Evolutionary conservation across 1,140 invertebrate species (phyloP).

Genomic region (Meloidogyne hapla): DNA sequence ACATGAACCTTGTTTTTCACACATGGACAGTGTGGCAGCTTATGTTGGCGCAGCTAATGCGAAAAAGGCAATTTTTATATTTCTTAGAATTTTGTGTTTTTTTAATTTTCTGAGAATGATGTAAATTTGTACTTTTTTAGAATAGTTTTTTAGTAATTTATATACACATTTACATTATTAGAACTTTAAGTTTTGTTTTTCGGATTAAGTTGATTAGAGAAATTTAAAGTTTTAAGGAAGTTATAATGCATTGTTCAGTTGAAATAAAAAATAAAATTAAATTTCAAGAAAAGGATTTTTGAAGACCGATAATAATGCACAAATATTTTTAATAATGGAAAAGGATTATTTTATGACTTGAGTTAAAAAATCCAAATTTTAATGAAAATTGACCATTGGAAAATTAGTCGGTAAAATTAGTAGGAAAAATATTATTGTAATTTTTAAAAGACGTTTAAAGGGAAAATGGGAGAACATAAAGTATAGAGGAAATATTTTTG

Average conservation of each 20-base stretch:
- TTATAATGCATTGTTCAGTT: too few relatives aligned
- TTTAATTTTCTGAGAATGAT: background rate
- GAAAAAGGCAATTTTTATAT: slow-evolving; percentile 13
- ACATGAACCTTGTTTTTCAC: slow-evolving; percentile 21
- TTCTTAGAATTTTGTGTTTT: background rate
- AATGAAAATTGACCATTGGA: background rate
- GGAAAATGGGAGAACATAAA: too few relatives aligned
- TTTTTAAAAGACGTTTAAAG: too few relatives aligned
- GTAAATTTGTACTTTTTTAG: background rate
- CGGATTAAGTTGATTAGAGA: too few relatives aligned
- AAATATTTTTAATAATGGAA: background rate
- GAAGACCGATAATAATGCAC: too few relatives aligned
- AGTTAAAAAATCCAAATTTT: background rate
- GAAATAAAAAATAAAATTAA: too few relatives aligned
- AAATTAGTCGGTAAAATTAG: too few relatives aligned
- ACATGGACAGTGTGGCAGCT: slow-evolving; percentile 22
- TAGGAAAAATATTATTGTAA: too few relatives aligned
- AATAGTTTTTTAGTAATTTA: background rate
- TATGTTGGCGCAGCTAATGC: slow-evolving; percentile 29
- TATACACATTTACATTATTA: background rate
- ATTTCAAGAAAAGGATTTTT: too few relatives aligned
- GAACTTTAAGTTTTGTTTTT: background rate
- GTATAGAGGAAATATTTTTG: too few relatives aligned
- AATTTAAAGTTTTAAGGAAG: too few relatives aligned
- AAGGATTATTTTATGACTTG: background rate